Percentiles rank a stretch among this genome's conserved stretches.
phyloP scores from a whole-genome alignment of 2,797 vertebrate genomes.

The Pogonophryne albipinna region DNA sequence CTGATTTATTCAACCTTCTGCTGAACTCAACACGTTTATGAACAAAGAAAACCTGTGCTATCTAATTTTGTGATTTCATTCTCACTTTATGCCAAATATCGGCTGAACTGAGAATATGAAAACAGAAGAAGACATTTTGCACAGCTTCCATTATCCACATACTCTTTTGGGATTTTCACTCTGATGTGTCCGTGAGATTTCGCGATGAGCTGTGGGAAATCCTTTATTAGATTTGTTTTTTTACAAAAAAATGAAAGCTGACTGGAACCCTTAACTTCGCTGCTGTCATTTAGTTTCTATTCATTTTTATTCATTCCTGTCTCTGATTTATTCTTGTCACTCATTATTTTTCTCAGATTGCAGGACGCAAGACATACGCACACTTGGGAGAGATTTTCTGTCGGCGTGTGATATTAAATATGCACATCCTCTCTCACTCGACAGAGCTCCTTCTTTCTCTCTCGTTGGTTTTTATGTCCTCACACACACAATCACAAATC shows the following conservation, averaged over 20 bases:
- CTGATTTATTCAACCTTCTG: not conserved
- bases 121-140: not conserved
- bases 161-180: conserved; percentile 44
- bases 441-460: conserved; percentile 33
- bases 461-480: conserved; percentile 9
- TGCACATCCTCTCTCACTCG: conserved; percentile 58
- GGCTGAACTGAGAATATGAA: conserved; percentile 2
- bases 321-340: conserved; percentile 40
- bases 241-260: conserved; percentile 43
- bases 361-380: conserved; percentile 51
- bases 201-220: conserved; percentile 51
- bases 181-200: conserved; percentile 41
- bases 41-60: not conserved
- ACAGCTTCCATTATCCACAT: conserved; percentile 6
- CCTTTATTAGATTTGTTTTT: conserved; percentile 61
- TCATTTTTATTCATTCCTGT: conserved; percentile 31
- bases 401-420: conserved; percentile 75
- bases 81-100: conserved; percentile 2
- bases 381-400: conserved; percentile 70
- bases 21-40: not conserved
- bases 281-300: conserved; percentile 44
- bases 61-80: conserved; percentile 9
- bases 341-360: conserved; percentile 57
- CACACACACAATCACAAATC: conserved; percentile 14
- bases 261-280: conserved; percentile 31